phyloP scores from a whole-genome alignment of 1,140 invertebrate genomes.

The Drosophila guanche region DNA sequence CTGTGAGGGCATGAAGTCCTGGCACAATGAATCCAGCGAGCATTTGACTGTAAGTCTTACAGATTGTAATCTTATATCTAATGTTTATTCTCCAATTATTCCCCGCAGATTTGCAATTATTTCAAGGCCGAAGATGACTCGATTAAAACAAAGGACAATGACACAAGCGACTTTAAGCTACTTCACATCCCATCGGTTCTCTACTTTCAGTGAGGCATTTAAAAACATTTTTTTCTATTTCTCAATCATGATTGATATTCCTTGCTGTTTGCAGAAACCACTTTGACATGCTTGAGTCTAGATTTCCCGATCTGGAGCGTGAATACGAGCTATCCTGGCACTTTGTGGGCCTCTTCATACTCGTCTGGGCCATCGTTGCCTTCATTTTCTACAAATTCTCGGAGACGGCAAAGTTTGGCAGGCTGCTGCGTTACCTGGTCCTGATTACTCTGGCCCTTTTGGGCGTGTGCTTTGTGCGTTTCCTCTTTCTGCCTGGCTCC shows the following conservation, averaged over 20 bases:
- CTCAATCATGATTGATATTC: too few species aligned
- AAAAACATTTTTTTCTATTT: not conserved
- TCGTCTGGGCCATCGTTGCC: slow-evolving; percentile 51
- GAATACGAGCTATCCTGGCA: slow-evolving; percentile 42
- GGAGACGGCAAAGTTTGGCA: slow-evolving; percentile 64
- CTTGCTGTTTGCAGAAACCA: slow-evolving; percentile 28
- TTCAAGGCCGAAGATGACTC: not conserved
- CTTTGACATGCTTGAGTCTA: not conserved
- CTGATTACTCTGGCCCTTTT: slow-evolving; percentile 37
- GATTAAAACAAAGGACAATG: not conserved
- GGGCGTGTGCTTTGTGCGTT: slow-evolving; percentile 48
- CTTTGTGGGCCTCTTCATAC: slow-evolving; percentile 17
- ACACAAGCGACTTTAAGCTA: not conserved
- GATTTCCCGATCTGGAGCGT: not conserved
- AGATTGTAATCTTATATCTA: not conserved
- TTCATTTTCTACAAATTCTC: slow-evolving; percentile 62
- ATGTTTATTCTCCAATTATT: too few species aligned
- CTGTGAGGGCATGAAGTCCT: slow-evolving; percentile 54
- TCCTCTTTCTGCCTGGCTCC: slow-evolving; percentile 87
- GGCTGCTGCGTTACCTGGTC: slow-evolving; percentile 51
- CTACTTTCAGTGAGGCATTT: slow-evolving; percentile 54
- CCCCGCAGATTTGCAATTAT: slow-evolving; percentile 37
- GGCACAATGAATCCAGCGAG: not conserved
- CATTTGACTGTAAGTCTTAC: slow-evolving; percentile 28
- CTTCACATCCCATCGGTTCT: slow-evolving; percentile 66